These are phyloP conservation scores for Sitodiplosis mosellana DNA, from an alignment of 1,140 invertebrate species.

Conservation along the genomic window DNA sequence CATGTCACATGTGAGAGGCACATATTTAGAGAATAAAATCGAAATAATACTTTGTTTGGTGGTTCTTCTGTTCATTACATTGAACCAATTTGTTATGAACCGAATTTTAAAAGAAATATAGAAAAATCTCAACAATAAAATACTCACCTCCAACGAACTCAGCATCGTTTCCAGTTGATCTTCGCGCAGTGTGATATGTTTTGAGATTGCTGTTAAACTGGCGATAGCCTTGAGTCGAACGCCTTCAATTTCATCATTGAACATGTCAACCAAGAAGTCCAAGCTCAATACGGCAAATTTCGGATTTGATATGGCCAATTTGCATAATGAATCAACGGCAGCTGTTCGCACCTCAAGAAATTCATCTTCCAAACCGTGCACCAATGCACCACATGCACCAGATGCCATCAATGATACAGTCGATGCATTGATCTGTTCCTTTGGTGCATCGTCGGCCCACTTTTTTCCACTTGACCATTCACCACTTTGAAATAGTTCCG, in stretches of 20 bases:
- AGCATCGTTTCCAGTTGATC: constrained; percentile 95
- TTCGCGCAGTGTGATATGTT: constrained; percentile 74
- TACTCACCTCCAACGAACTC: constrained; percentile 63
- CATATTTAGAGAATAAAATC: too few species aligned
- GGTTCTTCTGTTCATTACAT: too few species aligned
- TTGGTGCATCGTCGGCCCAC: constrained; percentile 77
- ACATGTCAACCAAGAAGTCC: constrained; percentile 98
- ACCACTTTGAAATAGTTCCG: constrained; percentile 58
- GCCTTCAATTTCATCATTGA: constrained; percentile 98
- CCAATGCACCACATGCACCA: constrained; percentile 93
- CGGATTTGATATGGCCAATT: constrained; percentile 64
- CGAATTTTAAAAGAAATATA: too few species aligned
- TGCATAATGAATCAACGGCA: constrained; percentile 83
- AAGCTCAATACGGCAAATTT: constrained; percentile 72
- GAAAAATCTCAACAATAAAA: too few species aligned
- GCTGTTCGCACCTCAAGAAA: constrained; percentile 90
- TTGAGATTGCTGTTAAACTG: constrained; percentile 71
- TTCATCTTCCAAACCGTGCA: constrained; percentile 97
- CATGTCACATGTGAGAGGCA: too few species aligned
- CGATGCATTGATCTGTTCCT: constrained; percentile 56
- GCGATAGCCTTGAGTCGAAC: constrained; percentile 87
- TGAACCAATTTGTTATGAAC: too few species aligned
- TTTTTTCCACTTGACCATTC: constrained; percentile 84
- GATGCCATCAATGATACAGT: constrained; percentile 71
- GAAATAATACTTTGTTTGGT: too few species aligned